These are phyloP conservation scores for Sander lucioperca DNA, from an alignment of 2,113 vertebrate species.

Conservation along the genomic window DNA sequence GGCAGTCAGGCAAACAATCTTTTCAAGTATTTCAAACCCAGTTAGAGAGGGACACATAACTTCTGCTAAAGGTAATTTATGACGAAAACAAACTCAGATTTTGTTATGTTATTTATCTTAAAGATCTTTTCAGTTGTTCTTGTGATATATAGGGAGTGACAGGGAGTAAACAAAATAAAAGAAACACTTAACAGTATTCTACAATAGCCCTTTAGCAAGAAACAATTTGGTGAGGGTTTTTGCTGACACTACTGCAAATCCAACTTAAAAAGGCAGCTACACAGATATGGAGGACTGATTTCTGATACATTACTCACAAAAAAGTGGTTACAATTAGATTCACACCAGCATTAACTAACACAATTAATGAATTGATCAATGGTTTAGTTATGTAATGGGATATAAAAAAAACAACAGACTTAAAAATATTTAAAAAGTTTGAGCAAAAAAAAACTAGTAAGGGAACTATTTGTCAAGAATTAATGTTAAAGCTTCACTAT, in stretches of 20 bases:
- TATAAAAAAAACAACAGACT: not conserved
- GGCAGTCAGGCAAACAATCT: constrained; percentile 79
- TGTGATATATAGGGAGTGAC: not conserved
- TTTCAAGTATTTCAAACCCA: constrained; percentile 87
- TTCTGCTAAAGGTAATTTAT: not conserved
- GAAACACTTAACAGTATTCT: not conserved
- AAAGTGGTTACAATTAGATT: not conserved
- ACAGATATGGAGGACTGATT: not conserved
- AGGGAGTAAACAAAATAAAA: not conserved
- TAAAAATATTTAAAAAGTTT: not conserved
- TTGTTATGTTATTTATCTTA: not conserved
- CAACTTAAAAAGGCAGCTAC: not conserved
- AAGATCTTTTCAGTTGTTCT: not conserved
- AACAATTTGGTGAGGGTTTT: constrained; percentile 1
- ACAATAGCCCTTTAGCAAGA: not conserved
- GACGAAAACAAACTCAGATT: not conserved
- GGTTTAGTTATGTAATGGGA: not conserved
- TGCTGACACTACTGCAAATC: not conserved
- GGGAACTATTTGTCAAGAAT: not conserved
- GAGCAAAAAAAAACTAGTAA: not conserved
- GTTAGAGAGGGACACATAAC: constrained; percentile 36
- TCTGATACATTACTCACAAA: not conserved
- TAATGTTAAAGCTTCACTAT: not conserved
- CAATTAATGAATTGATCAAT: not conserved
- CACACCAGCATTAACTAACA: not conserved